Evolutionary conservation across 2,888 invertebrate genomes (phyloP), one percentile per base, ranked within the genome.

Genomic region (Syrista parreyssii): DNA sequence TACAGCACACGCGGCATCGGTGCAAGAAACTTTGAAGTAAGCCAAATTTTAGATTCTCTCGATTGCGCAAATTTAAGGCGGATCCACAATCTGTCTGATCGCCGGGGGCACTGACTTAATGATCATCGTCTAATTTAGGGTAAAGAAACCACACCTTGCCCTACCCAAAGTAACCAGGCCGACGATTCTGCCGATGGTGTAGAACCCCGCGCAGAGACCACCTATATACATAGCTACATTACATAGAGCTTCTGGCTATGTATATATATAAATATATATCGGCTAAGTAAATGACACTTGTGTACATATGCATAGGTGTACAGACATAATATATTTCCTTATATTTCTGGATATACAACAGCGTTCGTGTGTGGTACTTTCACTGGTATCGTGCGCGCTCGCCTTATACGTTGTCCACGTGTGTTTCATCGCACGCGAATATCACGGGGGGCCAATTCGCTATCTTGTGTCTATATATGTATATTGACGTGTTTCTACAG

Each of bases 101-200:
- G 71, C 71, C 32, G 12, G 31, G 31, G 71, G 71, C 71, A 32
- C 15, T 71, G 71, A 71, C 71, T 71, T 32, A 32, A 32, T 32
- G 31, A 71, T 71, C 71, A 9, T 71, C 71, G 71, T 71, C 31
- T 31, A 71, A 71, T 32, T 71, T 71, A 32, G 71, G 71, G 71
- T 71, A 71, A 71, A 71, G 71, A 71, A 31, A 71, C 71, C 71
- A 71, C 71, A 71, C 71, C 71, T 32, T 71, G 71, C 71, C 71
- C 32, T 55, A 55, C 55, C 55, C 55, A 55, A 55, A 55, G 23
- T 23, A 55, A 23, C 55, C 23, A 23, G 2, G 23, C 2, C 55
- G 55, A 9, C 55, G 23, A 55, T 55, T 55, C 23, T 55, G 55
- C 55, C 1, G 23, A 55, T 55, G 55, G 2, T 55, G 55, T 55